Conservation (phyloP, 2,888 invertebrate genomes). For the Cheilosia vulpina region DNA sequence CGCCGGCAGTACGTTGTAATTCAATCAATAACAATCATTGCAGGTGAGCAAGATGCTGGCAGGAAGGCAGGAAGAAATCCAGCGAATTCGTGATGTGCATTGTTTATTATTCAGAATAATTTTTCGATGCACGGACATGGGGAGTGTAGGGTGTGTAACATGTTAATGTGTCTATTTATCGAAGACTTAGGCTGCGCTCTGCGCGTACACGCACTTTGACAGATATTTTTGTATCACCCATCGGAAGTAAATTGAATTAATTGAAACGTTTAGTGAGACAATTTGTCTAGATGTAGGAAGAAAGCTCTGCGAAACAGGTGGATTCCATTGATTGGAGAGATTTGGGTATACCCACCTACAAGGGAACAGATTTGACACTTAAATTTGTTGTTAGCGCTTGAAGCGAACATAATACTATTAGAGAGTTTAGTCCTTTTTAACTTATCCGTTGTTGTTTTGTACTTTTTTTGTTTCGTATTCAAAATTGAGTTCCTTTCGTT, state of each 20-base stretch:
- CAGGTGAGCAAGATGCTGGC: conserved; percentile 44
- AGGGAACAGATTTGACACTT: too few relatives aligned
- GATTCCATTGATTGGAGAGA: background rate
- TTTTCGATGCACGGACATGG: conserved; percentile 22
- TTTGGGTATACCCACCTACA: background rate
- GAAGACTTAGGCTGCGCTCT: conserved; percentile 35
- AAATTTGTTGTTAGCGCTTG: too few relatives aligned
- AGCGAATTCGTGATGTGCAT: conserved; percentile 70
- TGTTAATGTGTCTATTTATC: conserved; percentile 64
- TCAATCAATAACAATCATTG: conserved; percentile 75
- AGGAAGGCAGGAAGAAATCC: conserved; percentile 18
- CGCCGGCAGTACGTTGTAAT: conserved; percentile 46
- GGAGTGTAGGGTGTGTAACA: background rate
- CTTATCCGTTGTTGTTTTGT: too few relatives aligned
- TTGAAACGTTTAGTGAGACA: conserved; percentile 46
- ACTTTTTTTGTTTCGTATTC: too few relatives aligned
- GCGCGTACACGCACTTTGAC: conserved; percentile 18
- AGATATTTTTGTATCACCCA: background rate
- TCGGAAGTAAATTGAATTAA: conserved; percentile 42
- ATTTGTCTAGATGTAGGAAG: conserved; percentile 39
- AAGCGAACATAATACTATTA: too few relatives aligned
- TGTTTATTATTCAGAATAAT: conserved; percentile 59
- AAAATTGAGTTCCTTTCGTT: too few relatives aligned
- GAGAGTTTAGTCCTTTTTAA: too few relatives aligned
- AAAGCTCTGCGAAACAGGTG: background rate